phyloP scores from a whole-genome alignment of 2,888 invertebrate genomes.

The Cyaniris semiargus region DNA sequence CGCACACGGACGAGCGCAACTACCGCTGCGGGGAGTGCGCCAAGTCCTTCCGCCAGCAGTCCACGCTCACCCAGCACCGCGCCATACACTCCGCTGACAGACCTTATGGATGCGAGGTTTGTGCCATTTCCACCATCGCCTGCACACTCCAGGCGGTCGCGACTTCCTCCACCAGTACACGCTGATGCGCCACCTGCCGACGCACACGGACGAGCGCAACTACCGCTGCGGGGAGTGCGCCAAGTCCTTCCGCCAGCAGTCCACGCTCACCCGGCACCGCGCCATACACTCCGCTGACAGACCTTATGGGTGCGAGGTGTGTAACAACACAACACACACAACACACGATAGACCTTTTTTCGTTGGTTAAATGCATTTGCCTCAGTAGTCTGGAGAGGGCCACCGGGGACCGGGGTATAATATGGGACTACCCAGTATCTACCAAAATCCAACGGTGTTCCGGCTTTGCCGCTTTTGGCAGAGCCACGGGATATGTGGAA shows the following conservation, averaged over 20 bases:
- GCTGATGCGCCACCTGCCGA: conserved; percentile 87
- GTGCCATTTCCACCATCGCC: neutral
- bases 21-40: conserved; percentile 87
- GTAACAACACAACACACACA: too few relatives aligned
- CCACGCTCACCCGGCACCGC: conserved; percentile 87
- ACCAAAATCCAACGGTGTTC: too few relatives aligned
- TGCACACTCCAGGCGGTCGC: conserved; percentile 78
- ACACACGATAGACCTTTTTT: too few relatives aligned
- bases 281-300: conserved; percentile 89
- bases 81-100: conserved; percentile 89
- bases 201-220: conserved; percentile 88
- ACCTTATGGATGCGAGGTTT: conserved; percentile 85
- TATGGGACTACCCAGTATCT: too few relatives aligned
- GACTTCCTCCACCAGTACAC: conserved; percentile 89
- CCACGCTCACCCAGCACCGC: conserved; percentile 87
- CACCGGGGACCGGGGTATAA: too few relatives aligned
- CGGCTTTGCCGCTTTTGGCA: too few relatives aligned
- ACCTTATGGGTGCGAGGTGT: conserved; percentile 85
- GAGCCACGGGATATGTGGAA: too few relatives aligned
- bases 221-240: conserved; percentile 87
- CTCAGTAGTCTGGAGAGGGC: too few relatives aligned
- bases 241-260: conserved; percentile 87
- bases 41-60: conserved; percentile 87
- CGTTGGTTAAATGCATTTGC: too few relatives aligned
- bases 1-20: conserved; percentile 88